Evolutionary conservation across 1,140 invertebrate genomes (phyloP), one percentile per base, ranked within the genome.

Genomic region (Drosophila rhopaloa): DNA sequence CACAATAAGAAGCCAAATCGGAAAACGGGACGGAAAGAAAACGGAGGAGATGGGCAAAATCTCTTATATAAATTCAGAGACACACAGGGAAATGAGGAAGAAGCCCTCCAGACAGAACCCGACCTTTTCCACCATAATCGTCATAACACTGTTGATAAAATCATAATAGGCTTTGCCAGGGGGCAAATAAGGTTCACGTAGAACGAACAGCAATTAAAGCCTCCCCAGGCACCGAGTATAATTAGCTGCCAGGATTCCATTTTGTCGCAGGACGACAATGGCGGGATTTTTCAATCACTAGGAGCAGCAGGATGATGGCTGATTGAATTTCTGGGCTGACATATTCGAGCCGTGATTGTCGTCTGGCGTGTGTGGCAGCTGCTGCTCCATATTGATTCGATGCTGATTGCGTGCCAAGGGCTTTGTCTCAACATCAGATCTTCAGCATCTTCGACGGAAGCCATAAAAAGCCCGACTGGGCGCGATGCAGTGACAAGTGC

Each of bases 321-420:
- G 84, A 88, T 89, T 88, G 85, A 88, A 79, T 84, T 78, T 63
- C 63, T 77, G 35, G 46, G 51, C 14, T 66, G 79, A 80, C 83
- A 79, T 66, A 66, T 83, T 59, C 57, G 58, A 41, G 47, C 50
- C 66, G 40, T 66, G 83, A 80, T 83, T 89, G 83, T 79, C 19
- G 43, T 27, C 58, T 74, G 76, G 67, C 76, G 76, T 72, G 71
- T 61, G 60, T 41, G 48, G 68, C 48, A 81, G 50, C 83, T 68
- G 77, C 70, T 66, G 68, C 74, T 71, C 61, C 51, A 61, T 85
- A 70, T 83, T 67, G 71, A 82, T 77, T 79, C 67, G 44, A 10
- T 27, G 14, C 19, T 40, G 44, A 66, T 35, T 50, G 56, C 27
- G 55, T 46, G 40, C 11, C 37, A 59, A 59, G 63, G 63, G 59